These are phyloP conservation scores for Catocala sponsa DNA, from an alignment of 2,888 invertebrate species.

Conservation along the genomic window DNA sequence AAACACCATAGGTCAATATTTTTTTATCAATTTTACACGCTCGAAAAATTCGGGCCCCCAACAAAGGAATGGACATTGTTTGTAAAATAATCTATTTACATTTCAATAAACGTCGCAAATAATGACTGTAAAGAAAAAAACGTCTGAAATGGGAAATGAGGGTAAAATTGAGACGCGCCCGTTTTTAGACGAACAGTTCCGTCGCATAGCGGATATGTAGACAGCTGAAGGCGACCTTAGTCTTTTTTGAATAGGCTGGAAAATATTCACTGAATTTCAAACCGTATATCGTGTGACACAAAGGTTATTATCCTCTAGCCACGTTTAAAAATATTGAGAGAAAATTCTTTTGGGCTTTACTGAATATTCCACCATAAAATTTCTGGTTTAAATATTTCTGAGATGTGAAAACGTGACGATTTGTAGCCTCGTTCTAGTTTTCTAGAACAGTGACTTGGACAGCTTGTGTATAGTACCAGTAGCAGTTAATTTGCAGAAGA, in stretches of 20 bases:
- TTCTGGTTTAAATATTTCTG: slow-evolving; percentile 29
- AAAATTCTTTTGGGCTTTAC: slow-evolving; percentile 19
- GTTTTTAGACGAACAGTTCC: slow-evolving; percentile 53
- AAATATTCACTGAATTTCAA: slow-evolving; percentile 16
- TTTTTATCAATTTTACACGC: slow-evolving; percentile 33
- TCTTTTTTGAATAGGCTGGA: slow-evolving; percentile 40
- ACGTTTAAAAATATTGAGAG: slow-evolving; percentile 12
- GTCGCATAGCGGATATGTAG: slow-evolving; percentile 54
- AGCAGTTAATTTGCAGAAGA: no score
- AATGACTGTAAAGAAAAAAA: slow-evolving; percentile 40
- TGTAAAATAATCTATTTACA: slow-evolving; percentile 44
- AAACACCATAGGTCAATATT: slow-evolving; percentile 21
- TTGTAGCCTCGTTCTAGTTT: slow-evolving; percentile 17
- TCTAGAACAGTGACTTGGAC: slow-evolving; percentile 2
- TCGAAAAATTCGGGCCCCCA: slow-evolving; percentile 13
- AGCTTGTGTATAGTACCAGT: neutral
- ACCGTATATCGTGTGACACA: slow-evolving; percentile 16
- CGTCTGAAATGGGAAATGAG: slow-evolving; percentile 56
- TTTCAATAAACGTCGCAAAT: slow-evolving; percentile 36
- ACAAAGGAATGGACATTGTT: slow-evolving; percentile 34
- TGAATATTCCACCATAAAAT: slow-evolving; percentile 30
- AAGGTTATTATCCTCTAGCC: slow-evolving; percentile 17
- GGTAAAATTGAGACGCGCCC: slow-evolving; percentile 57
- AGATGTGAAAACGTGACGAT: slow-evolving; percentile 17
- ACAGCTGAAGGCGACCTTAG: slow-evolving; percentile 52